These are phyloP conservation scores for Dromiciops gliroides DNA, from an alignment of 2,113 vertebrate species.

Conservation along the genomic window DNA sequence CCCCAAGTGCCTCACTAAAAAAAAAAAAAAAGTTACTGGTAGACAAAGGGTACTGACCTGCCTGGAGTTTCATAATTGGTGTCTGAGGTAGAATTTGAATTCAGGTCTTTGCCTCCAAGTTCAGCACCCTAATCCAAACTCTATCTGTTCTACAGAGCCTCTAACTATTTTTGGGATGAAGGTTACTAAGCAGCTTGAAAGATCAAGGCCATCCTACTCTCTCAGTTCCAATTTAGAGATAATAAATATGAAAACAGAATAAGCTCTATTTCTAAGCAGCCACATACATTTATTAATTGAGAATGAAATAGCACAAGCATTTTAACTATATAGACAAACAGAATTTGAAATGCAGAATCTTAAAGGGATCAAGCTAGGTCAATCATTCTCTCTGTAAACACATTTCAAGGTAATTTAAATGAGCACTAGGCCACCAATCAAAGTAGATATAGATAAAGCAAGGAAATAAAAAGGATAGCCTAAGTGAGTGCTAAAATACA, in stretches of 20 bases:
- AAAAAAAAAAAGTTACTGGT: too few relatives aligned
- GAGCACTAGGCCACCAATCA: not conserved
- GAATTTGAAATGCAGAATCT: not conserved
- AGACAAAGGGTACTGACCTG: not conserved
- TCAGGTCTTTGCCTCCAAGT: not conserved
- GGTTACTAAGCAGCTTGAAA: not conserved
- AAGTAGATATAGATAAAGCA: not conserved
- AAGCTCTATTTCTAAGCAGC: not conserved
- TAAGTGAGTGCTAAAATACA: not conserved
- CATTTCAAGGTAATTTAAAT: not conserved
- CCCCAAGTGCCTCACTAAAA: too few relatives aligned
- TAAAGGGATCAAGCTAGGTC: not conserved
- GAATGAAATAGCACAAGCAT: not conserved
- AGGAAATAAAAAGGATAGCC: not conserved
- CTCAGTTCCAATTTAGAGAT: conserved; percentile 19
- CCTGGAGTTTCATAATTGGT: not conserved
- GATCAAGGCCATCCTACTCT: not conserved
- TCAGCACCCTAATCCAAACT: not conserved
- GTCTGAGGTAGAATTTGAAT: not conserved
- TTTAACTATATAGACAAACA: not conserved
- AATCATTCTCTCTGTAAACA: not conserved
- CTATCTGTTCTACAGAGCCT: not conserved
- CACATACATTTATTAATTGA: not conserved
- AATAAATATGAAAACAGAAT: conserved; percentile 20
- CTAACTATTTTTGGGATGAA: conserved; percentile 16